Percentiles rank a stretch among this genome's conserved stretches.
Conservation (phyloP, 2,888 invertebrate species). For the Macrosiphum euphorbiae region DNA sequence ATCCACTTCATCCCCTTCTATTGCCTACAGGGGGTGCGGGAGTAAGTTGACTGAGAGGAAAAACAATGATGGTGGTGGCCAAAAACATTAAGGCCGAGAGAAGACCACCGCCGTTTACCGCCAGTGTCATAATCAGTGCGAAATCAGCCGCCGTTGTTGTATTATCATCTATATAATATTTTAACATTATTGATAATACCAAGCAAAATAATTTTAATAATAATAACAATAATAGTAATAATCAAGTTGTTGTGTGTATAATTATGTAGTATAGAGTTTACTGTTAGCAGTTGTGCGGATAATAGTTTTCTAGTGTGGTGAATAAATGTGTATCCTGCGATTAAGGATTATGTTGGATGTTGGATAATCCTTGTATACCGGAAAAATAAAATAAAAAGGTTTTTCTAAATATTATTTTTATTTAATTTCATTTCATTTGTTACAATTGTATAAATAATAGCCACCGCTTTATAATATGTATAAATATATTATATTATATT, state of each 20-base stretch:
- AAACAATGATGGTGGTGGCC: slow-evolving; percentile 60
- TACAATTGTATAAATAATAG: not conserved
- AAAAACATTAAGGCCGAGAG: slow-evolving; percentile 57
- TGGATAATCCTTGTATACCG: not conserved
- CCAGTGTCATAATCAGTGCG: slow-evolving; percentile 57
- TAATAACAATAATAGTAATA: slow-evolving; percentile 27
- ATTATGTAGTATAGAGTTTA: not conserved
- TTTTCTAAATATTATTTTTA: not conserved
- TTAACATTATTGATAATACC: slow-evolving; percentile 6
- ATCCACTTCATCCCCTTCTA: slow-evolving; percentile 26
- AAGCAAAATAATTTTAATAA: slow-evolving; percentile 28
- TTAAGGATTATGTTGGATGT: not conserved
- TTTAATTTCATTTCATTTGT: not conserved
- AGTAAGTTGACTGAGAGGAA: slow-evolving; percentile 43
- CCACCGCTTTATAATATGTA: slow-evolving; percentile 32
- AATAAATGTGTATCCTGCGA: not conserved
- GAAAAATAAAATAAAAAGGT: slow-evolving; percentile 19
- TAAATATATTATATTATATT: slow-evolving; percentile 31
- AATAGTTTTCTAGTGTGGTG: not conserved
- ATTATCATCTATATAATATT: slow-evolving; percentile 37
- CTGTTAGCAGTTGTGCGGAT: not conserved
- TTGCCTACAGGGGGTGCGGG: slow-evolving; percentile 4
- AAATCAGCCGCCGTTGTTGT: slow-evolving; percentile 45
- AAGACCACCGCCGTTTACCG: slow-evolving; percentile 51
- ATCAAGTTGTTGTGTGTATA: not conserved